phyloP scores from a whole-genome alignment of 2,113 vertebrate species.

The Chionis minor region DNA sequence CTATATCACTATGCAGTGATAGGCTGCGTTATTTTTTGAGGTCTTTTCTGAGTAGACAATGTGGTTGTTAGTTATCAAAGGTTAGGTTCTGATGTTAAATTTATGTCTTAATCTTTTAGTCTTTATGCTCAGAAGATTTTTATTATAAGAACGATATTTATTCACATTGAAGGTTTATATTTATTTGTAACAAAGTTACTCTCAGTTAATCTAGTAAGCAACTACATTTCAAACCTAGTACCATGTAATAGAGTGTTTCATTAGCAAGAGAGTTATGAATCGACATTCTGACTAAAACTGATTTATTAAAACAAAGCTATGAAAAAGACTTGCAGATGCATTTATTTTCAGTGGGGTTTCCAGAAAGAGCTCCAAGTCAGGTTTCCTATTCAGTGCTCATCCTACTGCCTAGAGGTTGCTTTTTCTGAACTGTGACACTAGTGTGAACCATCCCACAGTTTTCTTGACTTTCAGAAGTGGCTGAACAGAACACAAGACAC shows the following conservation, averaged over 20 bases:
- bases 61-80: background rate
- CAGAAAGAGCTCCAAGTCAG: background rate
- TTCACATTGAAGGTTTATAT: background rate
- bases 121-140: background rate
- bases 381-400: background rate
- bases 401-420: background rate
- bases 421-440: background rate
- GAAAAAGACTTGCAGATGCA: background rate
- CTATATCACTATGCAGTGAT: background rate
- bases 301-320: background rate
- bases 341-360: background rate
- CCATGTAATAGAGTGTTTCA: background rate
- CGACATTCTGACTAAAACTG: conserved; percentile 18
- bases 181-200: background rate
- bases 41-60: background rate
- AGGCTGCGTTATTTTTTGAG: background rate
- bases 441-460: background rate
- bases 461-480: background rate
- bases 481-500: background rate
- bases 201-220: background rate
- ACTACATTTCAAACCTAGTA: background rate
- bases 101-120: background rate
- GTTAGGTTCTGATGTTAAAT: background rate
- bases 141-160: background rate
- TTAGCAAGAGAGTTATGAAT: background rate